Conservation (phyloP, 2,113 vertebrate species). For the Mustela nigripes region DNA sequence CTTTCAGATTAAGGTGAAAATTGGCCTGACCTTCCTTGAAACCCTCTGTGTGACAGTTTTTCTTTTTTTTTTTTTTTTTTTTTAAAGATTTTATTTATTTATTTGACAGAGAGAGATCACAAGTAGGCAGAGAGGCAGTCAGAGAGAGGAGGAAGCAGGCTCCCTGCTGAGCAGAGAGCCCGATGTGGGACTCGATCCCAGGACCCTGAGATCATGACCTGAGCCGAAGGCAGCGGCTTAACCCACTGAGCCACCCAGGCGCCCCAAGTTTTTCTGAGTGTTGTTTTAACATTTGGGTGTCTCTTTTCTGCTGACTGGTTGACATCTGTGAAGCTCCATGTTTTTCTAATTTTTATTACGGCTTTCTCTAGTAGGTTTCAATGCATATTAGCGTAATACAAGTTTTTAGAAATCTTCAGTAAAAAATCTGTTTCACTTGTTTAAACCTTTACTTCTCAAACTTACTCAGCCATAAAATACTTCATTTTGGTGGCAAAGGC, state of each 20-base stretch:
- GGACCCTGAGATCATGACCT: no score
- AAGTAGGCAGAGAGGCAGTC: no score
- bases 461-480: neutral
- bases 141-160: no score
- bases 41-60: neutral
- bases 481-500: slow-evolving; percentile 3
- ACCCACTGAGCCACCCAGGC: no score
- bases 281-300: neutral
- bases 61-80: no score
- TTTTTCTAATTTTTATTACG: neutral
- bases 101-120: no score
- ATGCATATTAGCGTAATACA: neutral
- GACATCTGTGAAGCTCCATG: neutral
- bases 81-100: no score
- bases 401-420: neutral
- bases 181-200: no score
- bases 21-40: neutral
- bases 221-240: no score
- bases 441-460: neutral
- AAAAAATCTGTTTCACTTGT: slow-evolving; percentile 28
- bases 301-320: slow-evolving; percentile 9
- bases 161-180: no score
- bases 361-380: neutral
- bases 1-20: neutral
- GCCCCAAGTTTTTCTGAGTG: neutral